Evolutionary conservation across 2,797 vertebrate species (phyloP).

Genomic region (Sylvilagus floridanus): DNA sequence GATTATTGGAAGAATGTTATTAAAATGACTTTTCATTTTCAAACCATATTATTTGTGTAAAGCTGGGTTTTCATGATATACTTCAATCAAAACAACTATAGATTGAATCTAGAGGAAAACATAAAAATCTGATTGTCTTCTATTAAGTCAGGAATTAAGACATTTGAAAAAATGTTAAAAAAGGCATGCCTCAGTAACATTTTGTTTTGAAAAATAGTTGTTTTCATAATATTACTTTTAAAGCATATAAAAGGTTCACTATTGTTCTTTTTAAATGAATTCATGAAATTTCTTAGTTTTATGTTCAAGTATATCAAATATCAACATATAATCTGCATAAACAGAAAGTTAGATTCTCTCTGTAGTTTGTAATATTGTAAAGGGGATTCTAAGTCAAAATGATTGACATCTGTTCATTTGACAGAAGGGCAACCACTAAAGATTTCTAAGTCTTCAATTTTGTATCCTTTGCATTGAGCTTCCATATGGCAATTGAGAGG

Average conservation of each 20-base stretch:
- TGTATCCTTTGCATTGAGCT: neutral
- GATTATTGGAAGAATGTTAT: constrained; percentile 40
- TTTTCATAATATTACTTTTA: constrained; percentile 14
- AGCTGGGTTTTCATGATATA: neutral
- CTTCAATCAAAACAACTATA: neutral
- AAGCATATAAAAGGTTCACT: neutral
- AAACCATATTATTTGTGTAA: constrained; percentile 11
- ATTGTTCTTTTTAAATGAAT: neutral
- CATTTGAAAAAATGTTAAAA: neutral
- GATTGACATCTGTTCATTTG: neutral
- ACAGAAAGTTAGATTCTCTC: neutral
- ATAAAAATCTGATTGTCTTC: neutral
- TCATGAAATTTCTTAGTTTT: neutral
- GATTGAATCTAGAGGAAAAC: neutral
- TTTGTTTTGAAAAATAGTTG: neutral
- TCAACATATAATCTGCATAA: neutral
- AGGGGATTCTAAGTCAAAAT: neutral
- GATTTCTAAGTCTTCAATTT: neutral
- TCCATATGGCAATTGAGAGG: neutral
- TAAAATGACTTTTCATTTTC: constrained; percentile 8
- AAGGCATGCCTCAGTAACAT: neutral
- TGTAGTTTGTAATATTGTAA: neutral
- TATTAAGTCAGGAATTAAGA: neutral
- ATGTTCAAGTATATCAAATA: neutral
- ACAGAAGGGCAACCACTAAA: neutral